A percentile compares a stretch with the other conserved stretches of the same genome.
Evolutionary conservation across 2,113 vertebrate species (phyloP).

Genomic region (Urocynchramus pylzowi): DNA sequence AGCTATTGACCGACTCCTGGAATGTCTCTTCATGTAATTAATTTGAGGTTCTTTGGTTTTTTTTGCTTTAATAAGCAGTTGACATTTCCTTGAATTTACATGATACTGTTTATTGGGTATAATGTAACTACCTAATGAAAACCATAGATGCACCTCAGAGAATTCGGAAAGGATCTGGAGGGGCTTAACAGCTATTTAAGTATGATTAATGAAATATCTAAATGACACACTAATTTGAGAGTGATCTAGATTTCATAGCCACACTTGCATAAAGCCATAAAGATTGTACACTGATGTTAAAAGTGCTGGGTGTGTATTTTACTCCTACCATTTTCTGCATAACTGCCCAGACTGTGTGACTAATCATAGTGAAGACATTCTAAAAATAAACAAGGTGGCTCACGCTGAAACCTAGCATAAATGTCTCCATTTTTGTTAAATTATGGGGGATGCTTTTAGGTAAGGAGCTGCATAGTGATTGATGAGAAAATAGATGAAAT

Average conservation of each 20-base stretch:
- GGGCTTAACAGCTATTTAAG: not conserved
- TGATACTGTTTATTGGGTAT: not conserved
- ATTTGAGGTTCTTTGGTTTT: not conserved
- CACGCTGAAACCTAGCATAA: not conserved
- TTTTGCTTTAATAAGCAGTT: not conserved
- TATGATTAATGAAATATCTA: constrained; percentile 21
- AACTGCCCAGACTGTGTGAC: not conserved
- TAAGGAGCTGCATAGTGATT: not conserved
- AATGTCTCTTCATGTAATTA: not conserved
- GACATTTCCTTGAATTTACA: constrained; percentile 52
- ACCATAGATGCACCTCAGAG: not conserved
- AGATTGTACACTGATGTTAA: not conserved
- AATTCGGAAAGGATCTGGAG: not conserved
- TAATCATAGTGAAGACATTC: not conserved
- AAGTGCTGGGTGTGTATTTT: not conserved
- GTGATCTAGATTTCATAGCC: not conserved
- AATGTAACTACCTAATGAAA: not conserved
- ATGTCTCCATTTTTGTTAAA: not conserved
- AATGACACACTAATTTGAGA: not conserved
- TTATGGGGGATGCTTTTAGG: not conserved
- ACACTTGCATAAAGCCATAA: not conserved
- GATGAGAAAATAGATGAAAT: not conserved
- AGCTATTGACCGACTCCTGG: not conserved
- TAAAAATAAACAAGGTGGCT: not conserved
- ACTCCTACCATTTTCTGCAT: not conserved